phyloP scores from a whole-genome alignment of 1,140 invertebrate species.

The Caenorhabditis briggsae region DNA sequence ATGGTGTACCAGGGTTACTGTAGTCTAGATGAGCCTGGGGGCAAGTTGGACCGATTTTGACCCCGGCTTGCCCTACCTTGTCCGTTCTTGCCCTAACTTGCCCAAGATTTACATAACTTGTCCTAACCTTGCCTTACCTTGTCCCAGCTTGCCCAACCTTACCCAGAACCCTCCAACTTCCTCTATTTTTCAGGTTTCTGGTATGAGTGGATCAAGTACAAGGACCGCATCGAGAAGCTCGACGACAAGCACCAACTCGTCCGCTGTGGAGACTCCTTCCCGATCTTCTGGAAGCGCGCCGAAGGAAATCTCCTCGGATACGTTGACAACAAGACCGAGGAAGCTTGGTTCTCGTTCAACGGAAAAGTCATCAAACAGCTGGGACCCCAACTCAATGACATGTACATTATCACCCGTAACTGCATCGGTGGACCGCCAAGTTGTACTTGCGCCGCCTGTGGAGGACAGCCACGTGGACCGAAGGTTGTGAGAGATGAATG shows the following conservation, averaged over 20 bases:
- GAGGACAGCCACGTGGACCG: not conserved
- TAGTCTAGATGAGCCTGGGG: no score
- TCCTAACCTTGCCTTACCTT: no score
- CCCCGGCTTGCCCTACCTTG: no score
- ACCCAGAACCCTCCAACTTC: no score
- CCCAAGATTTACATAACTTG: no score
- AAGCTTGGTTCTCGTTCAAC: not conserved
- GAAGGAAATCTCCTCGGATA: conserved; percentile 63
- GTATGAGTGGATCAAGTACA: no score
- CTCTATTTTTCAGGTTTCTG: no score
- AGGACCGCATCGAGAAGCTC: no score
- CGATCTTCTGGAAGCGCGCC: conserved; percentile 58
- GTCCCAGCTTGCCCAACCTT: no score
- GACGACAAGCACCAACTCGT: not conserved
- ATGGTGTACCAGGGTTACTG: no score
- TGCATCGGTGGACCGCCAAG: conserved; percentile 62
- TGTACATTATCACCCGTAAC: conserved; percentile 66
- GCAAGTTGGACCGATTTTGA: no score
- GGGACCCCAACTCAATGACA: conserved; percentile 54
- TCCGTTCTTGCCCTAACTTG: no score
- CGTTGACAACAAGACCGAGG: conserved; percentile 72
- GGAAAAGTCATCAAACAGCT: not conserved
- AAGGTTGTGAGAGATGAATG: conserved; percentile 72
- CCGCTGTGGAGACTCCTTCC: conserved; percentile 59
- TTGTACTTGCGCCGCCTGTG: conserved; percentile 65